A percentile compares a stretch with the other conserved stretches of the same genome.
phyloP scores from a whole-genome alignment of 2,888 invertebrate genomes.

The Lasiommata megera region DNA sequence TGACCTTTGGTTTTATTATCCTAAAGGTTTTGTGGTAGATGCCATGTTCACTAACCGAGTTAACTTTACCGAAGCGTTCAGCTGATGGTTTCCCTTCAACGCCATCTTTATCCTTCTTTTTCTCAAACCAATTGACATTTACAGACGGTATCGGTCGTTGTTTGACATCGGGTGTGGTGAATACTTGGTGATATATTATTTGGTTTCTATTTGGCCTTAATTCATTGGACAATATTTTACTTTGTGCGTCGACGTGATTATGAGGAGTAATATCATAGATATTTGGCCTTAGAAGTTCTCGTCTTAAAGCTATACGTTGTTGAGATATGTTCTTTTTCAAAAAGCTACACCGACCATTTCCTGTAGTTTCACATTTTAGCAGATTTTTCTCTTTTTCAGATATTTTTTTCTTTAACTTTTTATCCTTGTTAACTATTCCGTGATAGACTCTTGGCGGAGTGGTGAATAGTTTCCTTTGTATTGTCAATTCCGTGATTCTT shows the following conservation, averaged over 20 bases:
- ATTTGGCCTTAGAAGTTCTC: neutral
- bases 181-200: neutral
- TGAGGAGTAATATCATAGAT: neutral
- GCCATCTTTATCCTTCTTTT: neutral
- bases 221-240: neutral
- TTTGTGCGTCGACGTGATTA: neutral
- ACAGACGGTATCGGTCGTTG: neutral
- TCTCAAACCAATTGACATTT: neutral
- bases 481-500: neutral
- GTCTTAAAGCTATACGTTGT: too few species aligned
- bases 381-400: neutral
- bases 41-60: neutral
- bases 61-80: neutral
- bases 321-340: neutral
- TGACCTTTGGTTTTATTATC: neutral
- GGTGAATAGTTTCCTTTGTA: neutral
- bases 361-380: neutral
- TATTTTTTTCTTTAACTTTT: neutral
- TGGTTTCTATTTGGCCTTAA: neutral
- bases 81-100: neutral
- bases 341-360: neutral
- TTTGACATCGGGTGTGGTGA: neutral
- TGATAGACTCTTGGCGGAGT: neutral
- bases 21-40: conserved; percentile 2
- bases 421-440: neutral